phyloP scores from a whole-genome alignment of 2,797 vertebrate species.

The Schizopygopsis malacanthus region DNA sequence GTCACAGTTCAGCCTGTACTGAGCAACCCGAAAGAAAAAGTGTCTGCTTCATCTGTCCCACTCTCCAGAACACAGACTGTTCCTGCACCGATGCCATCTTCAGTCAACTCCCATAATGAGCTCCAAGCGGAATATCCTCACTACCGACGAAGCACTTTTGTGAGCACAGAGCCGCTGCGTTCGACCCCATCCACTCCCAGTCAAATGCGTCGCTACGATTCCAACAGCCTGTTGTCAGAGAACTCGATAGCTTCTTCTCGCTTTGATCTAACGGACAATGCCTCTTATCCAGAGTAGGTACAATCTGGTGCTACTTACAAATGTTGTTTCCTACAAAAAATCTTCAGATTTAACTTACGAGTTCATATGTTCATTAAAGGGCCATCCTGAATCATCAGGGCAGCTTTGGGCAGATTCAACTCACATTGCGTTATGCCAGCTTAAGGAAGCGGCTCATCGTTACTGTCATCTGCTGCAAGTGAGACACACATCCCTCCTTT shows the following conservation, averaged over 20 bases:
- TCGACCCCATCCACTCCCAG: not conserved
- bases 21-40: constrained; percentile 12
- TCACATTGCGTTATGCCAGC: constrained; percentile 84
- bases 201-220: constrained; percentile 75
- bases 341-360: not conserved
- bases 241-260: constrained; percentile 89
- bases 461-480: constrained; percentile 89
- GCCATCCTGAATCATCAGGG: constrained; percentile 76
- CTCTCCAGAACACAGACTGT: constrained; percentile 18
- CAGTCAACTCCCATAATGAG: constrained; percentile 46
- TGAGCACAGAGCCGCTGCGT: constrained; percentile 47
- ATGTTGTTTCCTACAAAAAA: not conserved
- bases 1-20: constrained; percentile 34
- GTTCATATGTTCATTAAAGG: constrained; percentile 69
- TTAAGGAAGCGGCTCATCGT: constrained; percentile 87
- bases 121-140: constrained; percentile 48
- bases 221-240: constrained; percentile 87
- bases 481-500: constrained; percentile 27
- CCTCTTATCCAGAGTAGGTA: constrained; percentile 78
- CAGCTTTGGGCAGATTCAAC: constrained; percentile 87
- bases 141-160: constrained; percentile 56
- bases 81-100: constrained; percentile 21
- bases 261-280: constrained; percentile 82
- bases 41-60: not conserved
- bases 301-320: not conserved